phyloP scores from a whole-genome alignment of 35 echinoderm and acorn worm species.

The Strongylocentrotus purpuratus region DNA sequence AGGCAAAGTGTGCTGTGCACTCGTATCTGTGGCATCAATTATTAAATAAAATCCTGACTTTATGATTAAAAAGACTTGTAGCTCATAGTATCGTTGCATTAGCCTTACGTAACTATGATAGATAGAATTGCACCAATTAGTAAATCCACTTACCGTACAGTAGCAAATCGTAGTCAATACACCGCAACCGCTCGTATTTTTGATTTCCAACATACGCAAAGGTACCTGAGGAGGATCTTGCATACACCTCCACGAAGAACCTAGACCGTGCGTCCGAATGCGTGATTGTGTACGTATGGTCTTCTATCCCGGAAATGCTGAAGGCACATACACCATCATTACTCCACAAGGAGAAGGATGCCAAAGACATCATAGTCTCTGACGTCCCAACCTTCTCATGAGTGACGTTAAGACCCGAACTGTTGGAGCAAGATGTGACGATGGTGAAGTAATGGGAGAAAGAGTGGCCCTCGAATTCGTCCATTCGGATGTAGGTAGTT shows the following conservation, averaged over 20 bases:
- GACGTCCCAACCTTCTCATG: neutral
- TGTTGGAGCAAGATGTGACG: neutral
- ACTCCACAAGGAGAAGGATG: neutral
- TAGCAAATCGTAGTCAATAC: neutral
- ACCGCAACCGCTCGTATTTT: neutral
- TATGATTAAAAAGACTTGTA: too few species aligned
- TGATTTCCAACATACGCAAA: neutral
- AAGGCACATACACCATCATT: neutral
- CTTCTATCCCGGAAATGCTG: neutral
- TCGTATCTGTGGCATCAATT: too few species aligned
- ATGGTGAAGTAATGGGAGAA: conserved; percentile 27
- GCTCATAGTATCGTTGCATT: too few species aligned
- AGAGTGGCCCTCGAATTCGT: neutral
- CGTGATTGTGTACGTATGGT: neutral
- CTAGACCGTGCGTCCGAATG: neutral
- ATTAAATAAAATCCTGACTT: too few species aligned
- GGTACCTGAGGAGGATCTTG: neutral
- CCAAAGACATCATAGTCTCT: neutral
- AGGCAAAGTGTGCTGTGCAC: too few species aligned
- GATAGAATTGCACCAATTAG: too few species aligned
- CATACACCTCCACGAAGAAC: neutral
- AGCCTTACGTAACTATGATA: too few species aligned
- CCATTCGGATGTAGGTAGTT: neutral
- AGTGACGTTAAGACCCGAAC: neutral
- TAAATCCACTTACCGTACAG: neutral